phyloP scores from a whole-genome alignment of 2,113 vertebrate genomes.

The Saguinus imperator region DNA sequence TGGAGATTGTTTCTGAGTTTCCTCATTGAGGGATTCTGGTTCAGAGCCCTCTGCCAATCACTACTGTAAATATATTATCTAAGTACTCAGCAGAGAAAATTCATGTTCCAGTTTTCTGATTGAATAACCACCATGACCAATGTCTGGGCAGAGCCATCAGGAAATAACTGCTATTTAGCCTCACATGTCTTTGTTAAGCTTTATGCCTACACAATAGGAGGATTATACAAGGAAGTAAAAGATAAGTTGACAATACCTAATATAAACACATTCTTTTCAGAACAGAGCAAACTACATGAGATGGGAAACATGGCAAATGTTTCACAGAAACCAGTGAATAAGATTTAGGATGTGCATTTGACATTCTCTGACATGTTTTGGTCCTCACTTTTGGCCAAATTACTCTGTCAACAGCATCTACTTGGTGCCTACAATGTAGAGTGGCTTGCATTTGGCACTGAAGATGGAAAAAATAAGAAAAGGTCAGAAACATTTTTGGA shows the following conservation, averaged over 20 bases:
- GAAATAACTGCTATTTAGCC: slow-evolving; percentile 48
- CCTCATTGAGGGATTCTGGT: neutral
- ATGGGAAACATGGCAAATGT: neutral
- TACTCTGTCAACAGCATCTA: neutral
- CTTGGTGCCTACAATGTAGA: neutral
- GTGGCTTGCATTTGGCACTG: neutral
- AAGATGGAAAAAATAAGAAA: neutral
- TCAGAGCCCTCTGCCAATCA: slow-evolving; percentile 5
- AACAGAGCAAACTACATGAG: neutral
- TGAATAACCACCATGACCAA: slow-evolving; percentile 40
- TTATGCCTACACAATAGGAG: slow-evolving; percentile 42
- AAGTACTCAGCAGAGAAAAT: slow-evolving; percentile 23
- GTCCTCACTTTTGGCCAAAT: neutral
- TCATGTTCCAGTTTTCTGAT: slow-evolving; percentile 52
- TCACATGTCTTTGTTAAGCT: slow-evolving; percentile 42
- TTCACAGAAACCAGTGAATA: neutral
- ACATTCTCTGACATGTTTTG: slow-evolving; percentile 24
- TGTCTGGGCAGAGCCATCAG: slow-evolving; percentile 38
- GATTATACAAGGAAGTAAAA: slow-evolving; percentile 64
- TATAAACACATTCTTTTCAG: slow-evolving; percentile 38
- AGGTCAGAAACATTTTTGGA: neutral
- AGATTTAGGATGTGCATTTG: slow-evolving; percentile 67
- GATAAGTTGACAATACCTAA: slow-evolving; percentile 15
- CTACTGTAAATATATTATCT: slow-evolving; percentile 33
- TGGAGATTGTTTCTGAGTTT: neutral